Conservation (phyloP, 92 coral and sea anemone genomes). For the Parazoanthus darwini region DNA sequence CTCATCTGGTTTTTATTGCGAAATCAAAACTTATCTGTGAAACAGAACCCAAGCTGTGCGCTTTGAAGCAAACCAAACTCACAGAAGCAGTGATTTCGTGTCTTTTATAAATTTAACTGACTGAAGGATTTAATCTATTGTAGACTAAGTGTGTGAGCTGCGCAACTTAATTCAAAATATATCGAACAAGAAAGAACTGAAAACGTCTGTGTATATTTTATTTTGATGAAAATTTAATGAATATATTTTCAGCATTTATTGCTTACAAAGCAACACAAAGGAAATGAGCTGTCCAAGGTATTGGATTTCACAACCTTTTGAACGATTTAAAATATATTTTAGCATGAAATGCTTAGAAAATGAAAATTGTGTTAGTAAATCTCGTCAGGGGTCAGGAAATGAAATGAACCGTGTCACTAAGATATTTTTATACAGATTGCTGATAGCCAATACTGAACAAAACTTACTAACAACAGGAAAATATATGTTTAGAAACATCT, state of each 20-base stretch:
- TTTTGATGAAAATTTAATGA: constrained; percentile 34
- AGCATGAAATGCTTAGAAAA: constrained; percentile 22
- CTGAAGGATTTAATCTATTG: not conserved
- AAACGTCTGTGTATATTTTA: not conserved
- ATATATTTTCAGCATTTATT: constrained; percentile 15
- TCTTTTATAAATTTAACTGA: not conserved
- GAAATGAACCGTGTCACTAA: not conserved
- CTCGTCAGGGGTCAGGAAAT: constrained; percentile 31
- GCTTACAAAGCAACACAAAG: constrained; percentile 26
- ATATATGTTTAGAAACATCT: not conserved
- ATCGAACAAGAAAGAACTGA: not conserved
- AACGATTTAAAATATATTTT: constrained; percentile 14
- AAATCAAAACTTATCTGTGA: not conserved
- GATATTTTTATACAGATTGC: not conserved
- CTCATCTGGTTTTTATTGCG: not conserved
- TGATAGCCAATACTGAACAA: constrained; percentile 3
- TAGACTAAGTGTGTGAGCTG: not conserved
- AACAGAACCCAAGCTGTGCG: not conserved
- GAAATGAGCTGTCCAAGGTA: constrained; percentile 26
- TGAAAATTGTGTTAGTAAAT: not conserved
- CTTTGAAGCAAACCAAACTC: not conserved
- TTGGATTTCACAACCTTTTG: constrained; percentile 19
- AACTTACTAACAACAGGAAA: too few species aligned
- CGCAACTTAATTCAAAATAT: constrained; percentile 12
- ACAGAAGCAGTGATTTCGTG: constrained; percentile 6